phyloP scores from a whole-genome alignment of 2,113 vertebrate species.

The Parotia lawesii region DNA sequence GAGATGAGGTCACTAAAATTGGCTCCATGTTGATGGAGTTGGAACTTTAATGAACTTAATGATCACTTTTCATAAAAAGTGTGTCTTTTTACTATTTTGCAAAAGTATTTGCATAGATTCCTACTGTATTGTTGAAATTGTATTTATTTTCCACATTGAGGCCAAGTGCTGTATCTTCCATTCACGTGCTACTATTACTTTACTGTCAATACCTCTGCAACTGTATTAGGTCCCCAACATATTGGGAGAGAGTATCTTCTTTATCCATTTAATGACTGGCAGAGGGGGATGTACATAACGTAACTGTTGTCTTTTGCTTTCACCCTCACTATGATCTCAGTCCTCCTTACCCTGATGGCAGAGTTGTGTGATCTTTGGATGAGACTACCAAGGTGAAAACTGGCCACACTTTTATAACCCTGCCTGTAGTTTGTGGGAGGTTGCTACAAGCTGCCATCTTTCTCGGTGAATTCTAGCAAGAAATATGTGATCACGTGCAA shows the following conservation, averaged over 20 bases:
- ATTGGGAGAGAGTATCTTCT: not conserved
- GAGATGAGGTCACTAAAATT: not conserved
- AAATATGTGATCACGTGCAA: fast-evolving
- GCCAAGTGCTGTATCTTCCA: not conserved
- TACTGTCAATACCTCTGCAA: not conserved
- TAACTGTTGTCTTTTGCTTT: not conserved
- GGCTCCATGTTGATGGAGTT: not conserved
- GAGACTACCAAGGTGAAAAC: not conserved
- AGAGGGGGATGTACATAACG: not conserved
- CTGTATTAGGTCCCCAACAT: not conserved
- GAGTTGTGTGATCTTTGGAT: not conserved
- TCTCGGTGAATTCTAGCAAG: not conserved
- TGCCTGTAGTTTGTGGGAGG: not conserved
- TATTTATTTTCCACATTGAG: not conserved
- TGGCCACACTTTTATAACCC: not conserved
- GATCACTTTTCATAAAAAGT: not conserved
- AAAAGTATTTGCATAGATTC: not conserved
- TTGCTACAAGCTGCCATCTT: not conserved
- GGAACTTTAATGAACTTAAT: not conserved
- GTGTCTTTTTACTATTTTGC: not conserved
- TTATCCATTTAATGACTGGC: not conserved
- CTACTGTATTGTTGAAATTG: not conserved
- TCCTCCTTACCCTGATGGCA: not conserved
- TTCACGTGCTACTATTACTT: not conserved
- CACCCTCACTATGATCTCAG: not conserved